These are phyloP conservation scores for Acanthurus tractus DNA, from an alignment of 2,797 vertebrate genomes.

Conservation along the genomic window DNA sequence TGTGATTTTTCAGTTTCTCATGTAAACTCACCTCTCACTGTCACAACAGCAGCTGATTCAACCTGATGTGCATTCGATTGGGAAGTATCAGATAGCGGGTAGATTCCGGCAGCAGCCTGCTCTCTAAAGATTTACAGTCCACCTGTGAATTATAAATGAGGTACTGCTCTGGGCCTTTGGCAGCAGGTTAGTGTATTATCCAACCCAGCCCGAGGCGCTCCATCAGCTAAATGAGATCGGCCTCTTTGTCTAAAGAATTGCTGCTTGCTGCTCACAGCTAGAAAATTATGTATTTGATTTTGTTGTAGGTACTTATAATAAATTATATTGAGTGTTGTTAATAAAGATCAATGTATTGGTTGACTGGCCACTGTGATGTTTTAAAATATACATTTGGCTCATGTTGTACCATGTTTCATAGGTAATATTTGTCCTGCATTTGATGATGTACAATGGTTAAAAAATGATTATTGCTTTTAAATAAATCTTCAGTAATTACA, in stretches of 20 bases:
- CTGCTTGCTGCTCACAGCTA: constrained; percentile 7
- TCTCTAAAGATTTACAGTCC: constrained; percentile 49
- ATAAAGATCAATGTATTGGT: background rate
- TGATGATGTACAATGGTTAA: background rate
- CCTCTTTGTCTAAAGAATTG: constrained; percentile 14
- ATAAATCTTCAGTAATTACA: constrained; percentile 7
- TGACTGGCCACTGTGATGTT: constrained; percentile 1
- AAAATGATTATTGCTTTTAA: background rate
- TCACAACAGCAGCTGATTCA: constrained; percentile 26
- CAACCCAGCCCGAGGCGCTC: constrained; percentile 16
- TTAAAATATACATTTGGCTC: background rate
- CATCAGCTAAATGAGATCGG: constrained; percentile 51
- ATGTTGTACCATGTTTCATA: background rate
- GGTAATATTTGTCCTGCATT: background rate
- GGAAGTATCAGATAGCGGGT: constrained; percentile 32
- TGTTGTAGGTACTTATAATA: background rate
- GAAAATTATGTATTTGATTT: background rate
- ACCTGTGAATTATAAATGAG: constrained; percentile 74
- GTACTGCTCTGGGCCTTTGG: constrained; percentile 30
- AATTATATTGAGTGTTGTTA: background rate
- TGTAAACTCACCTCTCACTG: constrained; percentile 7
- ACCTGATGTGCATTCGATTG: constrained; percentile 1
- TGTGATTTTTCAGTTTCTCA: constrained; percentile 10
- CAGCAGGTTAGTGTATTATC: constrained; percentile 43
- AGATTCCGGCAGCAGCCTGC: constrained; percentile 34